Evolutionary conservation across 2,888 invertebrate species (phyloP).

Genomic region (Fabriciana adippe): DNA sequence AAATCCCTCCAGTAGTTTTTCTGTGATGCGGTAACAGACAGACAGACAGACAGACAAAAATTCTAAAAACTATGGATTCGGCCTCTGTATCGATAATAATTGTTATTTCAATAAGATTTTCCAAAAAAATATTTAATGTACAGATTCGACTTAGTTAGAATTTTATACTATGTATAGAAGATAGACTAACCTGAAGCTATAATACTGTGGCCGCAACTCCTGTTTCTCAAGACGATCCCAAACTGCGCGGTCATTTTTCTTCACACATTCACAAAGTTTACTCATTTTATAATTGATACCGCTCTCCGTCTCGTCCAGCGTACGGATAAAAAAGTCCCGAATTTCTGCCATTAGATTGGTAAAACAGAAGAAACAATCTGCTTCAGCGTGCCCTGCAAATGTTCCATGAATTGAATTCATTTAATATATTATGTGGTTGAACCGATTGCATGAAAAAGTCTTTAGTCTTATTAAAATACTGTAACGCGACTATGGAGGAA

Average conservation of each 20-base stretch:
- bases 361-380: slow-evolving; percentile 99
- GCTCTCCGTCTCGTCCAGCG: slow-evolving; percentile 94
- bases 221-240: slow-evolving; percentile 90
- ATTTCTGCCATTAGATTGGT: slow-evolving; percentile 99
- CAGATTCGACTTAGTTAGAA: too few relatives aligned
- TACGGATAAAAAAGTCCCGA: slow-evolving; percentile 97
- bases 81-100: too few relatives aligned
- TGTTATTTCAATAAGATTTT: too few relatives aligned
- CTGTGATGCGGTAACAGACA: too few relatives aligned
- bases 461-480: too few relatives aligned
- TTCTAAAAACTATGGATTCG: too few relatives aligned
- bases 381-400: slow-evolving; percentile 92
- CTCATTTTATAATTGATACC: slow-evolving; percentile 96
- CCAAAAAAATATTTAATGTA: too few relatives aligned
- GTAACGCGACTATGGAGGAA: too few relatives aligned
- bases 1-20: too few relatives aligned
- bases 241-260: slow-evolving; percentile 88
- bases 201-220: slow-evolving; percentile 97
- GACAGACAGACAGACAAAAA: too few relatives aligned
- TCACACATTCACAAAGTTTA: slow-evolving; percentile 88
- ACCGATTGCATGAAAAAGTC: too few relatives aligned
- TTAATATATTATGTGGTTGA: background rate
- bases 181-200: slow-evolving; percentile 93
- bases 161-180: too few relatives aligned
- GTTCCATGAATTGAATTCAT: background rate